A percentile compares a stretch with the other conserved stretches of the same genome.
Conservation (phyloP, 2,113 vertebrate species). For the Cygnus atratus region DNA sequence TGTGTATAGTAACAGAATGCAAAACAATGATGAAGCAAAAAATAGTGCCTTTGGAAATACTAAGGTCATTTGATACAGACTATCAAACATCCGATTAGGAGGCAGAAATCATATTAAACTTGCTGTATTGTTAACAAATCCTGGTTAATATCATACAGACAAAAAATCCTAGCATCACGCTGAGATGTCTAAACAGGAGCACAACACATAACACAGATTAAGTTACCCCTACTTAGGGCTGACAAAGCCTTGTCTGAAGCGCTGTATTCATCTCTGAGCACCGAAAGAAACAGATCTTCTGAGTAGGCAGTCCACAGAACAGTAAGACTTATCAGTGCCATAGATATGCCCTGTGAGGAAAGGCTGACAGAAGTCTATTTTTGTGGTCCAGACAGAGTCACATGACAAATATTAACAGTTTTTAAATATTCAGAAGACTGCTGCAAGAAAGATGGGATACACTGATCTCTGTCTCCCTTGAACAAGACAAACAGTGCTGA, state of each 20-base stretch:
- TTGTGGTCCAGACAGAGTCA: neutral
- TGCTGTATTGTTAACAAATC: neutral
- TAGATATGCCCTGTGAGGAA: accelerated
- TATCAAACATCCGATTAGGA: neutral
- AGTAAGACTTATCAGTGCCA: neutral
- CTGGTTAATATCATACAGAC: neutral
- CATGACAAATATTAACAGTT: neutral
- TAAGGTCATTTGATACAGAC: neutral
- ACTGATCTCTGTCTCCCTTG: neutral
- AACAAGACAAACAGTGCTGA: neutral
- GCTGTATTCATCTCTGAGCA: neutral
- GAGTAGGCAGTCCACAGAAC: neutral
- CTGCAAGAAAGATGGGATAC: neutral
- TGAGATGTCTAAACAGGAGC: neutral
- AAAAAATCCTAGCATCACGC: accelerated
- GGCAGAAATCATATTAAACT: neutral
- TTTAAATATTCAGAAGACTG: neutral
- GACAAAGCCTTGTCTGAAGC: neutral
- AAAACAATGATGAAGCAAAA: neutral
- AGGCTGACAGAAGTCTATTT: neutral
- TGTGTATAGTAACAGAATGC: neutral
- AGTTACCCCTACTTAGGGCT: neutral
- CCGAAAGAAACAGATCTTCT: neutral
- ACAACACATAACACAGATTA: neutral
- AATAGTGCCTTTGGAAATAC: neutral